A percentile compares a stretch with the other conserved stretches of the same genome.
phyloP scores from a whole-genome alignment of 2,888 invertebrate species.

The Rhogogaster chlorosoma region DNA sequence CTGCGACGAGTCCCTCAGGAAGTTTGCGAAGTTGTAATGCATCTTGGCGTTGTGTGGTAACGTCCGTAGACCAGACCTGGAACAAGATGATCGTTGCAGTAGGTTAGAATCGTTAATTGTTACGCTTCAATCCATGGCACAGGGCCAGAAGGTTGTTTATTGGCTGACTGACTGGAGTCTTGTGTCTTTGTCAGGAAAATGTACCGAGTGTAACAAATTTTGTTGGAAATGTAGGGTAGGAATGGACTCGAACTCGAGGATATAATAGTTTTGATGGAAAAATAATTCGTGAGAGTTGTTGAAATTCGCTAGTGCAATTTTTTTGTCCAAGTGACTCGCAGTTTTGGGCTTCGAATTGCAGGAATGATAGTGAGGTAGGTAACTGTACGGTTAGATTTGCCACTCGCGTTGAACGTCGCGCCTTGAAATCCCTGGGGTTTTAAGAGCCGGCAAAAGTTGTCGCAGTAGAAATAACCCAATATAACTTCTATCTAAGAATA shows the following conservation, averaged over 20 bases:
- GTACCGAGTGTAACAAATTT: background rate
- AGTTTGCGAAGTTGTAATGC: conserved; percentile 94
- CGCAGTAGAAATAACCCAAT: conserved; percentile 45
- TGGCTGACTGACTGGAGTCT: background rate
- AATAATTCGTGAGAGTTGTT: too few relatives aligned
- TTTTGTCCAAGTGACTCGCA: background rate
- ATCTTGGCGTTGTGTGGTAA: conserved; percentile 93
- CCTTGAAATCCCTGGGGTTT: conserved; percentile 55
- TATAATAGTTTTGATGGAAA: too few relatives aligned
- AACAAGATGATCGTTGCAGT: conserved; percentile 65
- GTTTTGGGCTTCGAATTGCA: background rate
- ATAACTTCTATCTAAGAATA: conserved; percentile 50
- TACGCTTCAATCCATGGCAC: conserved; percentile 20
- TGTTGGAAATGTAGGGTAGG: background rate
- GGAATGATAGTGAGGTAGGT: background rate
- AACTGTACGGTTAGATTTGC: conserved; percentile 11
- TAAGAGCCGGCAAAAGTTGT: conserved; percentile 52
- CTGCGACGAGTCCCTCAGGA: conserved; percentile 87
- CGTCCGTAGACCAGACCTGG: conserved; percentile 88
- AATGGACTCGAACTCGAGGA: background rate
- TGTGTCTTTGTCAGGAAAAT: background rate
- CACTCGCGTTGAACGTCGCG: conserved; percentile 25
- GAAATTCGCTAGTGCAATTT: background rate
- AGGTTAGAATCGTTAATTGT: conserved; percentile 31
- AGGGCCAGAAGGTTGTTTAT: conserved; percentile 41